Base-by-base conservation (phyloP, 2,797 vertebrate species). In the Chrysocyon brachyurus region DNA sequence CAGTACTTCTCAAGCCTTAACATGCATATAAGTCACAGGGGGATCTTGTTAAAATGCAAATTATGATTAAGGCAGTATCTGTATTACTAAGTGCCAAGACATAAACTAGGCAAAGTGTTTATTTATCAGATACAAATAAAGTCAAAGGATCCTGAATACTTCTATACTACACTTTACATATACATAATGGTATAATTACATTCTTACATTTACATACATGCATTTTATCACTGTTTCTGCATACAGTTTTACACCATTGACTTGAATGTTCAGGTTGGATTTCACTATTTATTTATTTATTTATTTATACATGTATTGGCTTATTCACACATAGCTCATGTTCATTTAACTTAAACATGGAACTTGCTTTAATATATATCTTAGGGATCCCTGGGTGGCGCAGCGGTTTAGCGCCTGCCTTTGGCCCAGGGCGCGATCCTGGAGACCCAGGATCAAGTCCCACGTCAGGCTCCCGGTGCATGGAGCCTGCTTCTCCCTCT, bases 51-150 rank as follows among this genome's bases (percentile, higher is more conserved):
- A 96, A 91, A 88, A 78, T 78, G 64, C 24, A 92, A 88, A 82
- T 64, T 84, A 92, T 40, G 26, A 78, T 59, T 85, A 94, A 70
- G n/a, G n/a, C 61, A 95, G 66, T 89, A 54, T 68, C 75, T 92
- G 21, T 9, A 70, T 72, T 68, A 73, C 57, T 40, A 59, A 87
- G 52, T 0, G 4, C 28, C 26, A 28, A 96, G 56, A 81, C 56
- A 54, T 77, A 88, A 82, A 77, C 3, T n/a, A 95, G 12, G 49
- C 36, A 93, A 77, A 83, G 22, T 57, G 81, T 33, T 87, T 89
- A 90, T 56, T 75, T 88, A 64, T 85, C 26, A 66, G 36, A 88
- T 52, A 90, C 7, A 81, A 88, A 57, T 31, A 57, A 91, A 85
- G 54, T 21, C 52, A 79, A 88, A 88, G 33, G 52, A 72, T 12